These are phyloP conservation scores for Pogonus chalceus DNA, from an alignment of 1,140 invertebrate genomes.

Conservation along the genomic window DNA sequence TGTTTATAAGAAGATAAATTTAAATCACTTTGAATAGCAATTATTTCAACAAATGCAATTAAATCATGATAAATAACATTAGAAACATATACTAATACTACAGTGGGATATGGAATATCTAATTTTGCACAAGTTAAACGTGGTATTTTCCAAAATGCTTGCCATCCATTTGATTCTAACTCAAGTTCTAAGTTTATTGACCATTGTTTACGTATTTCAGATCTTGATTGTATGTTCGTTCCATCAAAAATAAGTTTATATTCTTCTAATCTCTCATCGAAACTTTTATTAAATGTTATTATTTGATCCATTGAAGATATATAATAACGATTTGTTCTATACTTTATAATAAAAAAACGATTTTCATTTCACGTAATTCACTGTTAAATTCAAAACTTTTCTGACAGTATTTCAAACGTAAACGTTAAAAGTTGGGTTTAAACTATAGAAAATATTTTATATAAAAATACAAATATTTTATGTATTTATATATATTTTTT, in stretches of 20 bases:
- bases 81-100: slow-evolving; percentile 45
- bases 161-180: slow-evolving; percentile 49
- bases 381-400: too few species aligned
- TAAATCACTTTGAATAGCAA: slow-evolving; percentile 47
- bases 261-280: slow-evolving; percentile 43
- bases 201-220: slow-evolving; percentile 45
- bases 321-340: too few species aligned
- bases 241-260: slow-evolving; percentile 40
- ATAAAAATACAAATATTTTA: too few species aligned
- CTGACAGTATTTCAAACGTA: too few species aligned
- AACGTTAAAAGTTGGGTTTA: too few species aligned
- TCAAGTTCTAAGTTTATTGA: slow-evolving; percentile 43
- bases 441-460: too few species aligned
- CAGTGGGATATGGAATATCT: slow-evolving; percentile 46
- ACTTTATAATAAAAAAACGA: too few species aligned
- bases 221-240: slow-evolving; percentile 37
- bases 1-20: slow-evolving; percentile 46
- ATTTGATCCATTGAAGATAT: slow-evolving; percentile 33
- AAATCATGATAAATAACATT: slow-evolving; percentile 39
- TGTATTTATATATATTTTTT: too few species aligned
- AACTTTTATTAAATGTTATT: slow-evolving; percentile 46
- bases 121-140: slow-evolving; percentile 44
- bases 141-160: slow-evolving; percentile 52
- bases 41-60: slow-evolving; percentile 39
- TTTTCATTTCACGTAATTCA: too few species aligned